Conservation (phyloP, 2,113 vertebrate species). For the Gnathochromis pfefferi region DNA sequence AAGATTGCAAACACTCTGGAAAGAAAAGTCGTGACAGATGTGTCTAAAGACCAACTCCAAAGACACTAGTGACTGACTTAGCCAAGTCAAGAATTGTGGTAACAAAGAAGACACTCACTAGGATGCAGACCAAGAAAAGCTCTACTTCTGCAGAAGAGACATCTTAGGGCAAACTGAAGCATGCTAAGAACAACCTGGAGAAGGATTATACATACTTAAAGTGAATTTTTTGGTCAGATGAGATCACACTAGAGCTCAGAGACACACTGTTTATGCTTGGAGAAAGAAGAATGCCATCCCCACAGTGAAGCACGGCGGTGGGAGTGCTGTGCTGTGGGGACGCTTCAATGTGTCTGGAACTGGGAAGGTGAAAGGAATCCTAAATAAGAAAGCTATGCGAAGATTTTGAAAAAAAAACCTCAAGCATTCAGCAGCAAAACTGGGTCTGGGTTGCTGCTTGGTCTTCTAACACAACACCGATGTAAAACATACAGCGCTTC, state of each 20-base stretch:
- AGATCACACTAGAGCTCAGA: neutral
- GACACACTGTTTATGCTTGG: neutral
- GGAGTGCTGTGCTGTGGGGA: neutral
- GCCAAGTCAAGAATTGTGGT: neutral
- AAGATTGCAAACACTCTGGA: neutral
- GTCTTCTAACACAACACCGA: neutral
- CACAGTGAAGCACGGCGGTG: neutral
- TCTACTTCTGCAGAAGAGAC: neutral
- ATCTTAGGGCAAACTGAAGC: neutral
- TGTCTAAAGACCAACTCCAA: neutral
- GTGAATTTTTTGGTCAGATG: neutral
- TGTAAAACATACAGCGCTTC: rapidly evolving
- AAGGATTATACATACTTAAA: neutral
- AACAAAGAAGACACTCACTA: neutral
- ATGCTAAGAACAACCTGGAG: neutral
- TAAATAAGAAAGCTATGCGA: neutral
- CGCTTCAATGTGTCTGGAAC: neutral
- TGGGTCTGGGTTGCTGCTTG: neutral
- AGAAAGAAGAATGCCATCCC: neutral
- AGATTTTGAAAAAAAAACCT: neutral
- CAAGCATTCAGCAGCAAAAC: neutral
- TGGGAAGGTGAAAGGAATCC: neutral
- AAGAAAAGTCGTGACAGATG: neutral
- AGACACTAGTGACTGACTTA: neutral
- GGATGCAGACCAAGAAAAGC: neutral